Evolutionary conservation across 2,888 invertebrate species (phyloP).

Genomic region (Chouioia cunea): DNA sequence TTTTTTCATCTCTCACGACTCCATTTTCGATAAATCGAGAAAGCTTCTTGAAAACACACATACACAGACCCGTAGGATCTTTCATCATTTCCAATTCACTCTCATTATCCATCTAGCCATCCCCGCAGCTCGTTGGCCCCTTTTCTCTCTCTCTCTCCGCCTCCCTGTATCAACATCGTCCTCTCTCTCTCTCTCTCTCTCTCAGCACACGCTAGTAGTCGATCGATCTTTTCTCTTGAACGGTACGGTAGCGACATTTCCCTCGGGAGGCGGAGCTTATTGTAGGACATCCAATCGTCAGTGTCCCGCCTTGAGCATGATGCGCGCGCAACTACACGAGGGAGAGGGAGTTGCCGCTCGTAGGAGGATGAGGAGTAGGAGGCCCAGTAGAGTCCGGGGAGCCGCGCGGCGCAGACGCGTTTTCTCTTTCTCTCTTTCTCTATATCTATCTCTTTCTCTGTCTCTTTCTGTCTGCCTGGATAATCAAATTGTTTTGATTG

Average conservation of each 20-base stretch:
- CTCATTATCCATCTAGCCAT: conserved; percentile 2
- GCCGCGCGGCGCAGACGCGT: conserved; percentile 68
- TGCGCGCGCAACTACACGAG: conserved; percentile 36
- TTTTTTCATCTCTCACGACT: too few relatives aligned
- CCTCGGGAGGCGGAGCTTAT: neutral
- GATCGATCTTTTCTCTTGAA: conserved; percentile 56
- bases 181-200: conserved; percentile 29
- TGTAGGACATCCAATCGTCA: neutral
- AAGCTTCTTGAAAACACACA: too few relatives aligned
- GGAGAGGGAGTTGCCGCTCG: conserved; percentile 52
- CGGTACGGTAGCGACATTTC: neutral
- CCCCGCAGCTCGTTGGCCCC: conserved; percentile 26
- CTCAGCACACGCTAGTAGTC: conserved; percentile 45
- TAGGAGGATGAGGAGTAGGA: conserved; percentile 66
- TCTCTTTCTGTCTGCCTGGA: neutral
- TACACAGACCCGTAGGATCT: too few relatives aligned
- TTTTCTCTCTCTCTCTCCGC: conserved; percentile 15
- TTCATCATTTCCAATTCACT: too few relatives aligned
- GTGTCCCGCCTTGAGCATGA: too few relatives aligned
- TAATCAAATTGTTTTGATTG: too few relatives aligned
- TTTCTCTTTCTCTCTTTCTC: conserved; percentile 38
- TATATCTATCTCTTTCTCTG: conserved; percentile 43
- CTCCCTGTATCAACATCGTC: conserved; percentile 7
- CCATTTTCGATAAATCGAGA: too few relatives aligned
- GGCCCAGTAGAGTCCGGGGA: conserved; percentile 67